Evolutionary conservation across 2,113 vertebrate genomes (phyloP), one percentile per base, ranked within the genome.

Genomic region (Dicrurus megarhynchus): DNA sequence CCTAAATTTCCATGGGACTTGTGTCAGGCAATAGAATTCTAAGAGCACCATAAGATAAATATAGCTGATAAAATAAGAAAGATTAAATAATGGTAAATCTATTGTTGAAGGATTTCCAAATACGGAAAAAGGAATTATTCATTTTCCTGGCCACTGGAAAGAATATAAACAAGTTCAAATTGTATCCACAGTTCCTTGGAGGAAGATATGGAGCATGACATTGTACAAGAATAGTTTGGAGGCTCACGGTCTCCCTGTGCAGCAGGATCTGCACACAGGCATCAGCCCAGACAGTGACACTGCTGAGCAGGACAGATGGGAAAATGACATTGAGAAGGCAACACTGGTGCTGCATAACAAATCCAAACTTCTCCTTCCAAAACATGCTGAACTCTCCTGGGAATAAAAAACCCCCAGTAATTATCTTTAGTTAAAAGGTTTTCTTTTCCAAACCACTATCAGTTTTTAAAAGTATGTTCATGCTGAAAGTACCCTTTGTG

Each of bases 251-350:
- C 23, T 73, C 69, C 26, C 77, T 56, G 7, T 47, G 67, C 82
- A 41, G 84, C 55, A 35, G 47, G 80, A 77, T 75, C 90, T 92
- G 83, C 87, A 79, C 91, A 52, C 69, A 24, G 27, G 55, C 79
- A 88, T n/a, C 95, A 93, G 92, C 83, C 5, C 6, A 86, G 90
- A 60, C 79, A 55, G 59, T 78, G 68, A 84, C 80, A 69, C 93
- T 87, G 90, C 90, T 89, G 85, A 92, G 86, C 70, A 84, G 90
- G 89, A 67, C 96, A 96, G 92, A 94, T 95, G 94, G 86, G 84
- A 49, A 87, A 78, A 82, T 91, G 92, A 96, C 96, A 93, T 83
- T 94, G 92, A 90, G 88, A 90, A 89, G 73, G 87, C 87, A 94
- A 53, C 30, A 6, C 69, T 92, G 11, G 2, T 92, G 80, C 88